Conservation (phyloP, 64 coral and sea anemone genomes). For the Montipora foliosa region DNA sequence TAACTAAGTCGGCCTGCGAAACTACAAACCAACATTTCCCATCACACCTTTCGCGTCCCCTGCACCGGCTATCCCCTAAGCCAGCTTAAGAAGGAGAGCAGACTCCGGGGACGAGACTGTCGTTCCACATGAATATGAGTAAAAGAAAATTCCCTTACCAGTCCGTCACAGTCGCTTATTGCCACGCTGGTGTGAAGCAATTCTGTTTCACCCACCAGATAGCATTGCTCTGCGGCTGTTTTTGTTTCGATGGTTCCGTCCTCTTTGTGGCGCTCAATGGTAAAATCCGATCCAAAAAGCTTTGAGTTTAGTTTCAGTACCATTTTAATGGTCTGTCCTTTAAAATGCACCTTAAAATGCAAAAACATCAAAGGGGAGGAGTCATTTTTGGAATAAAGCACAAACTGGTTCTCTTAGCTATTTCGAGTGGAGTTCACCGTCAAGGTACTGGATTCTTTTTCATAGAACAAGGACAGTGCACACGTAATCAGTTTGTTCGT, state of each 20-base stretch:
- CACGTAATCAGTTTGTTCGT: no score
- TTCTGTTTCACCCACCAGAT: slow-evolving; percentile 82
- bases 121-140: background rate
- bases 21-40: no score
- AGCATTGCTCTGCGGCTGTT: slow-evolving; percentile 69
- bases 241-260: slow-evolving; percentile 79
- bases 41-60: no score
- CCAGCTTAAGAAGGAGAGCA: no score
- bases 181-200: slow-evolving; percentile 65
- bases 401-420: no score
- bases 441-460: no score
- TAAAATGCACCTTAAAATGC: slow-evolving; percentile 53
- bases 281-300: slow-evolving; percentile 85
- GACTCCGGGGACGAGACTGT: no score
- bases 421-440: no score
- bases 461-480: no score
- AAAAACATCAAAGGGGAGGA: background rate
- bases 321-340: slow-evolving; percentile 72
- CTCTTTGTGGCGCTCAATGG: slow-evolving; percentile 72
- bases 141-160: slow-evolving; percentile 61
- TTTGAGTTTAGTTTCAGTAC: slow-evolving; percentile 80
- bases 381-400: no score
- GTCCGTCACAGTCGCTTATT: slow-evolving; percentile 95
- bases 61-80: no score
- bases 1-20: no score